phyloP scores from a whole-genome alignment of 2,888 invertebrate genomes.

The Cryptocephalus primarius region DNA sequence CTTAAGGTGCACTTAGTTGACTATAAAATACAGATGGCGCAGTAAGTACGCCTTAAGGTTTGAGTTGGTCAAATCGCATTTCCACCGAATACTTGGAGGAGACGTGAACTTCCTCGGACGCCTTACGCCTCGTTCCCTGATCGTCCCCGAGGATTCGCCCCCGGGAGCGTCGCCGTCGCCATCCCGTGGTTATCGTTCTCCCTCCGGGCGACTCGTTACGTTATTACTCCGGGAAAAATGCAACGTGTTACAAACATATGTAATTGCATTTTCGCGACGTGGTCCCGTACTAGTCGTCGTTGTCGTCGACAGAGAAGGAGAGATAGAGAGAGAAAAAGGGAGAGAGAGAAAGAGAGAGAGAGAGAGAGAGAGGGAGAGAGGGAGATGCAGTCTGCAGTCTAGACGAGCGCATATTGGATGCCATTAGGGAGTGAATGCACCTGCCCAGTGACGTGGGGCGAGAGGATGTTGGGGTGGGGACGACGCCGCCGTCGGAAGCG shows the following conservation, averaged over 20 bases:
- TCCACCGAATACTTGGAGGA: too few relatives aligned
- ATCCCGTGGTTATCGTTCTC: too few relatives aligned
- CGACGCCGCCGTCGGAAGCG: too few relatives aligned
- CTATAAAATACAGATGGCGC: too few relatives aligned
- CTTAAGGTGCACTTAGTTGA: too few relatives aligned
- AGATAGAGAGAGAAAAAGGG: background rate
- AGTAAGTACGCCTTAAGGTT: too few relatives aligned
- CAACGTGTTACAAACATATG: conserved; percentile 22
- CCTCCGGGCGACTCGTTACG: conserved; percentile 15
- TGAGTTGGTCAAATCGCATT: too few relatives aligned
- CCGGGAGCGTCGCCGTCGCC: too few relatives aligned
- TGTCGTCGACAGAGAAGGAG: background rate
- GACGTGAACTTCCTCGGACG: too few relatives aligned
- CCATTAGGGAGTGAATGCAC: conserved; percentile 13
- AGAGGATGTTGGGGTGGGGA: background rate
- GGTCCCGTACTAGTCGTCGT: conserved; percentile 4
- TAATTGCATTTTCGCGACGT: conserved; percentile 16
- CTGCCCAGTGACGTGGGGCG: conserved; percentile 5
- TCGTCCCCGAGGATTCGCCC: too few relatives aligned
- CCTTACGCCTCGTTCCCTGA: too few relatives aligned
- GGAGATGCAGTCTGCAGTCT: conserved; percentile 11
- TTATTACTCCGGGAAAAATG: conserved; percentile 19
- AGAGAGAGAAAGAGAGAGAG: conserved; percentile 1
- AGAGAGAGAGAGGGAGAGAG: background rate
- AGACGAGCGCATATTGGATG: conserved; percentile 14